Evolutionary conservation across 2,888 invertebrate species (phyloP), one percentile per base, ranked within the genome.

Genomic region (Callimorpha dominula): DNA sequence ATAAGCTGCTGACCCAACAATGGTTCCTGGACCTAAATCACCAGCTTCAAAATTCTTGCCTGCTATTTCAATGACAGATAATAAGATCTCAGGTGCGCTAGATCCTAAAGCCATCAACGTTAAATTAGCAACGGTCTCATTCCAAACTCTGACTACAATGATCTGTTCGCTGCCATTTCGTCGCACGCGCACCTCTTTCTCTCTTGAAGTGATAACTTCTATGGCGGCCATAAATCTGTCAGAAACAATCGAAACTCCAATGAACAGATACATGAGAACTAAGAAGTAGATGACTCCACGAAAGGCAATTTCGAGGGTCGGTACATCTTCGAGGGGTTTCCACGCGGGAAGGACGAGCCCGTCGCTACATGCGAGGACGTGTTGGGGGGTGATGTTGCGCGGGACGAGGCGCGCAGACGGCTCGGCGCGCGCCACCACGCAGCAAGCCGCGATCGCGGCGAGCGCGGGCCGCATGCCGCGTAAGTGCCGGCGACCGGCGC

Each of bases 171-270:
- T 98, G 87, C 98, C 98, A 80, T 98, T 97, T 81, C 98, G 98
- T 88, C 98, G 98, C 76, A 99, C 97, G 86, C 97, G 97, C 87
- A 99, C 98, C 92, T 99, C 99, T 87, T 98, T 98, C 92, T 99
- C 99, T 91, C 99, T 98, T 0, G 99, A 99, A 70, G 99, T 99
- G 92, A 99, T 99, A 83, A 99, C 99, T 96, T 99, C 99, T 91
- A 99, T 99, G 86, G 99, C 98, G 63, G 99, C 99, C 99, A 99
- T 99, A 96, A 99, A 99, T 75, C 99, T 97, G 92, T 99, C 99
- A 83, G 99, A 99, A 81, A 99, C 98, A 92, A 99, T 99, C 84
- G 99, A 99, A 65, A 99, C 99, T 73, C 99, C 99, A 90, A 99
- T 98, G 96, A 99, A 99, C 91, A 99, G 97, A 93, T 99, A 99